These are phyloP conservation scores for Corella eumyota DNA, from an alignment of 23 tunicate genomes.

Conservation along the genomic window DNA sequence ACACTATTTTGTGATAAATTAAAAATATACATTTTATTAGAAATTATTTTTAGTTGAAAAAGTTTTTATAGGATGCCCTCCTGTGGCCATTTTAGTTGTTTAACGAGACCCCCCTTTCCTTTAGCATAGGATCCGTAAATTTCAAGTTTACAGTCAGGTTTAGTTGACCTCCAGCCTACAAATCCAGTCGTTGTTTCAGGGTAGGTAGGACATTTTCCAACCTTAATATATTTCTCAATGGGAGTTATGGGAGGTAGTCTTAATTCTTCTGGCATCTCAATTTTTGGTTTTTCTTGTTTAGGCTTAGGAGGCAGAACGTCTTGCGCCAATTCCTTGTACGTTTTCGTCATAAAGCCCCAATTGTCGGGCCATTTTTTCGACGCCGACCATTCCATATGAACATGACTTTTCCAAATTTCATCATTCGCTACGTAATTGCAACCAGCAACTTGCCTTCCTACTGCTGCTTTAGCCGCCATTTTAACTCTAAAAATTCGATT, in stretches of 20 bases:
- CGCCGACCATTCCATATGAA: conserved; percentile 76
- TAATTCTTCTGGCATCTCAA: conserved; percentile 69
- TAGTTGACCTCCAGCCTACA: conserved; percentile 85
- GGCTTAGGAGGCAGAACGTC: conserved; percentile 21
- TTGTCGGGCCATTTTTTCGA: conserved; percentile 84
- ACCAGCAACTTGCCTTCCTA: conserved; percentile 78
- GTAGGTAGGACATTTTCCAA: conserved; percentile 70
- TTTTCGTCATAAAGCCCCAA: conserved; percentile 92
- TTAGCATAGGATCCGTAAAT: conserved; percentile 81
- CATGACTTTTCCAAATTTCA: conserved; percentile 96
- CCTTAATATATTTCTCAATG: conserved; percentile 80
- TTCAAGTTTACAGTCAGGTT: conserved; percentile 71
- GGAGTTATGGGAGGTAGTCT: conserved; percentile 76
- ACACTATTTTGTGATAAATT: no score
- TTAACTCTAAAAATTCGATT: no score
- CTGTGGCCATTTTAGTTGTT: conserved; percentile 83
- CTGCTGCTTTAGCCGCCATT: conserved; percentile 43
- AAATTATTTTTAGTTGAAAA: not conserved
- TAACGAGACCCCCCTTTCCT: conserved; percentile 72
- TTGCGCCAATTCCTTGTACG: conserved; percentile 41
- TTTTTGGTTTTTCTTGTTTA: conserved; percentile 30
- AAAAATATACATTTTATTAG: no score
- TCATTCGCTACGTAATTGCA: conserved; percentile 87
- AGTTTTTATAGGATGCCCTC: conserved; percentile 56
- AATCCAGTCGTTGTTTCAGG: conserved; percentile 67